phyloP scores from a whole-genome alignment of 2,888 invertebrate genomes.

The Drosophila vallismaia region DNA sequence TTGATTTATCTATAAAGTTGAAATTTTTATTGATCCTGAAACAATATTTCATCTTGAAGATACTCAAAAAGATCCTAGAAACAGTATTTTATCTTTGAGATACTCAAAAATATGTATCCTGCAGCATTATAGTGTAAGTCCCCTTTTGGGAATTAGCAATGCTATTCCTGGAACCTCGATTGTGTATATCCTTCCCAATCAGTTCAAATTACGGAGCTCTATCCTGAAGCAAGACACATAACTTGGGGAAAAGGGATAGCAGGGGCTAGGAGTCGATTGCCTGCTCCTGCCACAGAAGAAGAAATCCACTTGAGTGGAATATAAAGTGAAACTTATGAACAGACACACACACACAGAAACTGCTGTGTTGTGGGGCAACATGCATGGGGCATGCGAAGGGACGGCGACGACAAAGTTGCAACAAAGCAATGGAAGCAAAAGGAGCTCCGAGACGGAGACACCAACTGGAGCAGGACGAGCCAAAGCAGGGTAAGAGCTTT shows the following conservation, averaged over 20 bases:
- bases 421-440: slow-evolving; percentile 34
- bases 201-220: slow-evolving; percentile 39
- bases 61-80: too few relatives aligned
- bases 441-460: slow-evolving; percentile 31
- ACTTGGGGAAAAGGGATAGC: slow-evolving; percentile 12
- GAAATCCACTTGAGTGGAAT: slow-evolving; percentile 48
- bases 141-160: background rate
- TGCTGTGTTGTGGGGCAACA: background rate
- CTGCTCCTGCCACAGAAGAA: slow-evolving; percentile 20
- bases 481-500: slow-evolving; percentile 49
- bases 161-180: slow-evolving; percentile 6
- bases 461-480: slow-evolving; percentile 47
- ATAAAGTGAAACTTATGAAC: slow-evolving; percentile 40
- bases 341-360: slow-evolving; percentile 12
- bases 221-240: slow-evolving; percentile 35
- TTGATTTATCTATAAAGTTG: too few relatives aligned
- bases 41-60: too few relatives aligned
- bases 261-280: slow-evolving; percentile 25
- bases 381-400: slow-evolving; percentile 4
- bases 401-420: slow-evolving; percentile 40
- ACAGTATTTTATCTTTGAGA: too few relatives aligned
- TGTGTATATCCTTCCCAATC: slow-evolving; percentile 38
- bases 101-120: too few relatives aligned
- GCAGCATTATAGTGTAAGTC: background rate
- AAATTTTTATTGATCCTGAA: too few relatives aligned